Percentiles rank a stretch among this genome's conserved stretches.
phyloP scores from a whole-genome alignment of 2,797 vertebrate species.

The Podarcis lilfordi region DNA sequence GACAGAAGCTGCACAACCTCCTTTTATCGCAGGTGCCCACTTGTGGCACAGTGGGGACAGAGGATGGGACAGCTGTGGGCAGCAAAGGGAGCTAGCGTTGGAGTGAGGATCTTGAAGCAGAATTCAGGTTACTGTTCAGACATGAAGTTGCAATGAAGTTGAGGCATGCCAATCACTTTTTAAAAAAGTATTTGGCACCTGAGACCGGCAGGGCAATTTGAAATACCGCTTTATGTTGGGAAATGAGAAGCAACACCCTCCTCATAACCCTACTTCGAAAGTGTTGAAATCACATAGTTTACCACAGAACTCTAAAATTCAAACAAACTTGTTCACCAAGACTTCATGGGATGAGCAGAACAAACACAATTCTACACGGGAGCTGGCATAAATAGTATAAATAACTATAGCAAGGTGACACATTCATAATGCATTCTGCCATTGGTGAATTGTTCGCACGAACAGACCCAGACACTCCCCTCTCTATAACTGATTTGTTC shows the following conservation, averaged over 20 bases:
- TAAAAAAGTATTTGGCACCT: not conserved
- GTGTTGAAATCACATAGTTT: not conserved
- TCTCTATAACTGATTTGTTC: constrained; percentile 20
- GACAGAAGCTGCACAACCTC: not conserved
- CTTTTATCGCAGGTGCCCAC: not conserved
- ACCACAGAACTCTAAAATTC: not conserved
- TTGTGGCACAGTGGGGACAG: not conserved
- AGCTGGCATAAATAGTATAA: constrained; percentile 37
- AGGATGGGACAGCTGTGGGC: not conserved
- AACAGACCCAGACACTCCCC: not conserved
- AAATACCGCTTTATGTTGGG: not conserved
- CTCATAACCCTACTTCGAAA: not conserved
- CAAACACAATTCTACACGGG: not conserved
- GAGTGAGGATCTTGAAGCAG: not conserved
- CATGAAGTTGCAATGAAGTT: not conserved
- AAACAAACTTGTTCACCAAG: not conserved
- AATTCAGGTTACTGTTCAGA: not conserved
- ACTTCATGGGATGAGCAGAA: not conserved
- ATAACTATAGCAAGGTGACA: constrained; percentile 36
- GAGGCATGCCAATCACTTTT: not conserved
- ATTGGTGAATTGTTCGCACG: not conserved
- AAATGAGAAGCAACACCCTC: not conserved
- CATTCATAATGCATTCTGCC: constrained; percentile 19
- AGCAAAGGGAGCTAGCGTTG: no score
- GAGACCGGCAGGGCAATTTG: not conserved